Conservation (phyloP, 1,140 invertebrate species). For the Drosophila subpulchrella region DNA sequence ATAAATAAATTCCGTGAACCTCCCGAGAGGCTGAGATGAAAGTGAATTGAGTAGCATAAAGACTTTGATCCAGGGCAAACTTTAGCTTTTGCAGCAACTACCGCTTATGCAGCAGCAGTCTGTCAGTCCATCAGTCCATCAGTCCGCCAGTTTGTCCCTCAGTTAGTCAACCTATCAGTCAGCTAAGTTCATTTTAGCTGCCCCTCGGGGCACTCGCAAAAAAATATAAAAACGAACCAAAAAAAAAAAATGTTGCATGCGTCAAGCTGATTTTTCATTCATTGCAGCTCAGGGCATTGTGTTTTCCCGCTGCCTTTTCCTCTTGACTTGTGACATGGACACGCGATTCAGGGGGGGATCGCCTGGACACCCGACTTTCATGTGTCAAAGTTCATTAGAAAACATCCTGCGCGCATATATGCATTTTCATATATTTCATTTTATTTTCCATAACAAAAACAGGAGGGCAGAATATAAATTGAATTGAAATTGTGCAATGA, state of each 20-base stretch:
- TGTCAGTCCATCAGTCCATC: slow-evolving; percentile 20
- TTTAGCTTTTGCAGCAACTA: slow-evolving; percentile 15
- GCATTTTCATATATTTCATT: slow-evolving; percentile 32
- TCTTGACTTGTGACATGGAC: slow-evolving; percentile 70
- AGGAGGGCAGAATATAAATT: slow-evolving; percentile 45
- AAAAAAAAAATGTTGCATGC: slow-evolving; percentile 63
- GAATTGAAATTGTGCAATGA: slow-evolving; percentile 58
- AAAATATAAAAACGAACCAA: not conserved
- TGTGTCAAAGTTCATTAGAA: slow-evolving; percentile 78
- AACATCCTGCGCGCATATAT: slow-evolving; percentile 54
- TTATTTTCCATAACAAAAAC: slow-evolving; percentile 22
- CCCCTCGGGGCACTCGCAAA: slow-evolving; percentile 52
- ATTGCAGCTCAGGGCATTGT: slow-evolving; percentile 63
- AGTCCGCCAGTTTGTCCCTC: slow-evolving; percentile 35
- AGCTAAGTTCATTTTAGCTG: slow-evolving; percentile 44
- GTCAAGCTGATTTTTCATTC: slow-evolving; percentile 79
- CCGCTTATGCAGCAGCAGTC: slow-evolving; percentile 7
- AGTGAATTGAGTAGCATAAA: slow-evolving; percentile 10
- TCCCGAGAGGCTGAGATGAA: slow-evolving; percentile 13
- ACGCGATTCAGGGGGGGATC: slow-evolving; percentile 41
- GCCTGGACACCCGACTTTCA: slow-evolving; percentile 8
- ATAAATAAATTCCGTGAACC: slow-evolving; percentile 24
- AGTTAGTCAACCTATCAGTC: slow-evolving; percentile 60
- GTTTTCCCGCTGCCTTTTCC: slow-evolving; percentile 42
- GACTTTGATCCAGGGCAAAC: slow-evolving; percentile 8